Evolutionary conservation across 2,797 vertebrate genomes (phyloP).

Genomic region (Lycodopsis pacificus): DNA sequence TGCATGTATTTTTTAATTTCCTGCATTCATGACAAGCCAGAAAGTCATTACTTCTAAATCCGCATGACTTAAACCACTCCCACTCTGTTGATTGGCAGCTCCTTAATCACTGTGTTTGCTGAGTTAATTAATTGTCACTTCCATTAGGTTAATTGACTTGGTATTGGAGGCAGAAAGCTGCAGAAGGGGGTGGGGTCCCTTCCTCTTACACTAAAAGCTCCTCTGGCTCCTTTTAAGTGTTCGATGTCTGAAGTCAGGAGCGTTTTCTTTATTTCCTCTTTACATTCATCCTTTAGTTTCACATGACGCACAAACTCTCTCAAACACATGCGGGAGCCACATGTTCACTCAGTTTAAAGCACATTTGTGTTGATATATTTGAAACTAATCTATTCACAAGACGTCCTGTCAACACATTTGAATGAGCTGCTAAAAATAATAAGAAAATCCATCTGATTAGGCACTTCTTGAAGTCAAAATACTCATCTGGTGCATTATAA

Average conservation of each 20-base stretch:
- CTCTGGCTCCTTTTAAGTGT: constrained; percentile 19
- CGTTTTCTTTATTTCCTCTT: background rate
- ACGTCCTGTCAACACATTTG: background rate
- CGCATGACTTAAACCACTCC: constrained; percentile 49
- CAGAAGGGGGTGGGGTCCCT: constrained; percentile 23
- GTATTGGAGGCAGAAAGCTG: constrained; percentile 61
- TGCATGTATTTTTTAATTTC: background rate
- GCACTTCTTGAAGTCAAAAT: background rate
- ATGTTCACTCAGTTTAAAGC: background rate
- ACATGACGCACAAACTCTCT: background rate
- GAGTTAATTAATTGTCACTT: constrained; percentile 79
- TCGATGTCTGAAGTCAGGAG: background rate
- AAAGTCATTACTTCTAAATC: constrained; percentile 63
- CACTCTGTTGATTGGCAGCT: constrained; percentile 70
- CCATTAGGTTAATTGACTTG: constrained; percentile 80
- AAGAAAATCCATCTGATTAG: background rate
- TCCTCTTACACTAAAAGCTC: constrained; percentile 37
- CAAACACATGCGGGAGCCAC: background rate
- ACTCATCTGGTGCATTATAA: background rate
- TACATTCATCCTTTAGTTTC: background rate
- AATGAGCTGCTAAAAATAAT: background rate
- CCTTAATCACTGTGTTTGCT: constrained; percentile 73
- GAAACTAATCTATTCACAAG: background rate
- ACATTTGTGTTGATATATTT: background rate
- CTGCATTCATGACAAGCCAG: constrained; percentile 20